Base-by-base conservation (phyloP, 2,113 vertebrate species). In the Rattus norvegicus region DNA sequence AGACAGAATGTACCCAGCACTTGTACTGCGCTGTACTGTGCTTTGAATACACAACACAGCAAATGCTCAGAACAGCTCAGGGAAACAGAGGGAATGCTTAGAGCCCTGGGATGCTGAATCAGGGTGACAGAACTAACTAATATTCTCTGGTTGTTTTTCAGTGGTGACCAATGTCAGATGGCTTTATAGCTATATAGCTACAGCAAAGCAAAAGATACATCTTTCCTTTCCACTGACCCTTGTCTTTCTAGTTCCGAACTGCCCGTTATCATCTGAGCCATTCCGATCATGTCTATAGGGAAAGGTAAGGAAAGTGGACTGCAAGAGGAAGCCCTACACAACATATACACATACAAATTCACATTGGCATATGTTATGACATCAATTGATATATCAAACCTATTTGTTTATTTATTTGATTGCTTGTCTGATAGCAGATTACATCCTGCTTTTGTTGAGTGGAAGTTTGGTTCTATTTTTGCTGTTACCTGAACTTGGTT, bases 1-100 rank as follows among this genome's bases (percentile, higher is more conserved):
- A 76, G n/a, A 24, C 0, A 0, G 0, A 4, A 3, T 26, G n/a
- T 52, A 12, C 61, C n/a, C 69, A 6, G 4, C 2, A 19, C 6
- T 14, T 1, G 2, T 43, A 5, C 6, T 1, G 12, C 24, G 61
- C 30, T 5, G 61, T 14, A 2, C 56, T 14, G 16, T 43, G 24
- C 13, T 26, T 90, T 63, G 65, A n/a, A 0, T 36, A 24, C 28
- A 70, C 2, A 56, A 49, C 8, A 54, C 20, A 49, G 3, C 49
- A n/a, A 36, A 59, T 79, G 22, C 26, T 26, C 56, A 56, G 4
- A 61, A 86, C 47, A 94, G 30, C 67, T 30, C 54, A 83, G 61
- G 61, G 28, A 91, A 80, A 56, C 0, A 90, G 52, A 4, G 39
- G 19, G 5, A 14, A 24, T 22, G 24, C 69, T 80, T 85, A 20